These are phyloP conservation scores for Phylloscopus trochiloides DNA, from an alignment of 2,113 vertebrate genomes.

Conservation along the genomic window DNA sequence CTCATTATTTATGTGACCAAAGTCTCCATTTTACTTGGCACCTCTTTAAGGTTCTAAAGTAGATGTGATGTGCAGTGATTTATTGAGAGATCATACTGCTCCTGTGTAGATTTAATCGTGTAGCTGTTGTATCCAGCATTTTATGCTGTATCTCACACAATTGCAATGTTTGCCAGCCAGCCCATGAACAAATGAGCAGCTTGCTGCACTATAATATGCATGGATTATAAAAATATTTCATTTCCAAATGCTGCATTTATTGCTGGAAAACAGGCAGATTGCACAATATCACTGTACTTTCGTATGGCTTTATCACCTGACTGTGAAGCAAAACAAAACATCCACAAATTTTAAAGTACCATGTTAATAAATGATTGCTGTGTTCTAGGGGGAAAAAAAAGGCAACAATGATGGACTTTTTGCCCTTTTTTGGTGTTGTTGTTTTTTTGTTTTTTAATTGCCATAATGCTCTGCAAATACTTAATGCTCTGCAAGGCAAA, in stretches of 20 bases:
- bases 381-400: accelerated
- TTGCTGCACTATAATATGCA: not conserved
- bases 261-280: not conserved
- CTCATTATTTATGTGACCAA: too few relatives aligned
- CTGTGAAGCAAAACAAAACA: not conserved
- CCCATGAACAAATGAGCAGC: not conserved
- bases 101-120: not conserved
- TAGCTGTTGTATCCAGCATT: not conserved
- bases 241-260: not conserved
- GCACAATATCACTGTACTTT: not conserved
- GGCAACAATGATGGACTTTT: not conserved
- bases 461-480: not conserved
- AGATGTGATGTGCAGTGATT: not conserved
- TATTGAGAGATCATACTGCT: not conserved
- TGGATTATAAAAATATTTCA: not conserved
- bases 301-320: not conserved
- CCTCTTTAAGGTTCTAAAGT: not conserved
- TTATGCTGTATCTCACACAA: not conserved
- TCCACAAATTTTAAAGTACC: not conserved
- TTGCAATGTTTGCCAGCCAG: not conserved
- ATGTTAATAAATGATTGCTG: not conserved
- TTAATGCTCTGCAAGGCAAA: not conserved
- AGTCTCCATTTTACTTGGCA: not conserved
- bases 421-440: not conserved
- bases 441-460: not conserved